phyloP scores from a whole-genome alignment of 2,888 invertebrate species.

The Melanophora roralis region DNA sequence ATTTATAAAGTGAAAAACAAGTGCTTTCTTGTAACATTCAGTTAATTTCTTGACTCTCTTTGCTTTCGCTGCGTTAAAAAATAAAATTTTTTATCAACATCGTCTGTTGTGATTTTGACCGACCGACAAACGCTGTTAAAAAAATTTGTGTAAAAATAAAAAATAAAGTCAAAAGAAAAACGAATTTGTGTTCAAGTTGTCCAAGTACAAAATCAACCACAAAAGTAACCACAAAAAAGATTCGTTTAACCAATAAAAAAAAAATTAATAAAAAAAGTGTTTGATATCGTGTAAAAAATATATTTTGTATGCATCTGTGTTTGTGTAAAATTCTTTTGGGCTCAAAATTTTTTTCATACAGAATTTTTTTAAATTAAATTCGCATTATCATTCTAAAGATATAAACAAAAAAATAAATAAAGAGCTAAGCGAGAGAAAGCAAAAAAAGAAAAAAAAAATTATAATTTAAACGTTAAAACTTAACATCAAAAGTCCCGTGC shows the following conservation, averaged over 20 bases:
- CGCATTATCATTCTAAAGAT: slow-evolving; percentile 30
- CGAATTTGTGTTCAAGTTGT: slow-evolving; percentile 43
- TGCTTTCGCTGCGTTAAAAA: background rate
- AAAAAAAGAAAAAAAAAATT: slow-evolving; percentile 4
- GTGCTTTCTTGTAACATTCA: slow-evolving; percentile 49
- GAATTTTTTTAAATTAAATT: slow-evolving; percentile 22
- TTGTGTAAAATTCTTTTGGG: slow-evolving; percentile 17
- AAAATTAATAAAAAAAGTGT: background rate
- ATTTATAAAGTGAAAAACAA: slow-evolving; percentile 58
- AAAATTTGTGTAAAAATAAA: slow-evolving; percentile 43
- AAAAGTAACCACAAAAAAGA: slow-evolving; percentile 27
- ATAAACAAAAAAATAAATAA: background rate
- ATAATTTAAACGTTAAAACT: slow-evolving; percentile 35
- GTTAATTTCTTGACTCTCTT: slow-evolving; percentile 1
- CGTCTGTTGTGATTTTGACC: slow-evolving; percentile 34
- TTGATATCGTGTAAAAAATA: background rate
- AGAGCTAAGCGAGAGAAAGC: background rate
- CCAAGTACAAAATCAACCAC: slow-evolving; percentile 22
- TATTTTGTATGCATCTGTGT: background rate
- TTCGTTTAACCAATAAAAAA: slow-evolving; percentile 6
- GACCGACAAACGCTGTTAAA: slow-evolving; percentile 32
- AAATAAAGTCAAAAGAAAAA: slow-evolving; percentile 37
- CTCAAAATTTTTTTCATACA: background rate
- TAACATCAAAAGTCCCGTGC: slow-evolving; percentile 16
- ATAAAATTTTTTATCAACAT: background rate